Evolutionary conservation across 2,797 vertebrate species (phyloP), one percentile per base, ranked within the genome.

Genomic region (Sebastes hubbsi): DNA sequence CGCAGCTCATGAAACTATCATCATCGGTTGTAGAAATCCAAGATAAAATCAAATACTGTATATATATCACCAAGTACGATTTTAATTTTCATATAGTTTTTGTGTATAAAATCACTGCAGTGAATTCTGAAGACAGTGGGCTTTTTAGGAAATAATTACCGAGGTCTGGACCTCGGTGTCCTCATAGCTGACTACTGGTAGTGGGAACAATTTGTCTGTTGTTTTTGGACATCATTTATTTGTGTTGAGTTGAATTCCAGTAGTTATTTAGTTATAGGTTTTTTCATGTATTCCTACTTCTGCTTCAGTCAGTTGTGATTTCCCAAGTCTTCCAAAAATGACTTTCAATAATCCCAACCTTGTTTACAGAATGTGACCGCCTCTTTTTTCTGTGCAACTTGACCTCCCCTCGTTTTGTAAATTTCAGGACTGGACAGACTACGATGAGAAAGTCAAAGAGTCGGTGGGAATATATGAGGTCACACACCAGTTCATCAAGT

Each of bases 401-500:
- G 24, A 46, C 27, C 49, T 14, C 58, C 9, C 2, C 22, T 2
- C 2, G 36, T 72, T 49, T 49, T 22, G 9, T 80, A 16, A 34
- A 36, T 92, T 90, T 78, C 78, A 99, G 99, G 98, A 99, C 76
- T 99, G 99, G 99, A 99, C 97, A 9, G 99, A 99, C 84, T 99
- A 99, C 11, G 99, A 99, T 3, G 99, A 99, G 92, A 97, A 99
- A 89, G 93, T 94, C 79, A 96, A 80, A 0, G 97, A 97, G 86
- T 99, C 98, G 1, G 99, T 99, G 89, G 98, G 99, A 76, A 97
- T 99, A 92, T 99, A 98, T 11, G 99, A 99, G 92, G 98, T 99
- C 86, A 96, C 97, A 14, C 97, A 99, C 92, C 93, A 96, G 89
- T 98, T 99, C 93, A 95, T 98, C 82, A 99, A 99, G 91, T 98